These are phyloP conservation scores for Ceramica pisi DNA, from an alignment of 2,888 invertebrate species.

Conservation along the genomic window DNA sequence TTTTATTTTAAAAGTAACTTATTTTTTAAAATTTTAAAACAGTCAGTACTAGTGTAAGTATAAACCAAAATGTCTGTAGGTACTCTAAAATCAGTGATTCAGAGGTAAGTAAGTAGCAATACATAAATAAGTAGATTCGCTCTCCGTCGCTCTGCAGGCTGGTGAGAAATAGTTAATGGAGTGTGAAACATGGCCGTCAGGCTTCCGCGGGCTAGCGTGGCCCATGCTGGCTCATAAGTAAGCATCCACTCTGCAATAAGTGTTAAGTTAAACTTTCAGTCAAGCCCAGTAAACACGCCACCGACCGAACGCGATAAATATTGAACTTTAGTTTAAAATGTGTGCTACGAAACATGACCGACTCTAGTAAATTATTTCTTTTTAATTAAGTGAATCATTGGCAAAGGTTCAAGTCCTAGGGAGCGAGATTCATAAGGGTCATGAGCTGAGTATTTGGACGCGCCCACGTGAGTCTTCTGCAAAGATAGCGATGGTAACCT, in stretches of 20 bases:
- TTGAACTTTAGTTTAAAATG: constrained; percentile 9
- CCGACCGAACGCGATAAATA: constrained; percentile 8
- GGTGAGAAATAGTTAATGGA: constrained; percentile 48
- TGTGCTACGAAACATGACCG: too few relatives aligned
- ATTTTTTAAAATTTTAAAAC: too few relatives aligned
- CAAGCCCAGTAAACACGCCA: not conserved
- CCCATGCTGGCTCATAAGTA: not conserved
- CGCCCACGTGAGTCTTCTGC: not conserved
- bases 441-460: not conserved
- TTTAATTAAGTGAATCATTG: too few relatives aligned
- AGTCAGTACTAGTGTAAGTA: not conserved
- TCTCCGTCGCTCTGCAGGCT: constrained; percentile 3
- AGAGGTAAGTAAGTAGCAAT: constrained; percentile 23
- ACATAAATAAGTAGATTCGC: constrained; percentile 12
- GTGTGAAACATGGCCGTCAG: constrained; percentile 32
- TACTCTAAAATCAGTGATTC: constrained; percentile 1
- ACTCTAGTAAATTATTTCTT: not conserved
- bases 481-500: not conserved
- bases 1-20: not conserved
- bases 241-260: constrained; percentile 27
- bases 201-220: constrained; percentile 5
- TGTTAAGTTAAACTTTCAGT: not conserved
- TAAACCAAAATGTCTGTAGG: not conserved
- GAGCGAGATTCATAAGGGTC: not conserved
- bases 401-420: not conserved